phyloP scores from a whole-genome alignment of 1,140 invertebrate species.

The Hycleus cichorii region DNA sequence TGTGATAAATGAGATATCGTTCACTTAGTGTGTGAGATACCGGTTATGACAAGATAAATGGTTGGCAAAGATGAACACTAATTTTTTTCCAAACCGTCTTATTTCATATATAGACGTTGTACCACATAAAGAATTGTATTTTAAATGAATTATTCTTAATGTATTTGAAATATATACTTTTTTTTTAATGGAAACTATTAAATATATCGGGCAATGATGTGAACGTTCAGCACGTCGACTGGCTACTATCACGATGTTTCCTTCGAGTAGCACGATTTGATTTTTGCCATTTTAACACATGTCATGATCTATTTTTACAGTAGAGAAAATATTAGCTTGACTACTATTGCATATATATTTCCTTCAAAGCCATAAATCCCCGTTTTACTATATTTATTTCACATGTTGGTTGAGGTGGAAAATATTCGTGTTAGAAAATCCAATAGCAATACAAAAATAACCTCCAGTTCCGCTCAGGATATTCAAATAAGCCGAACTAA shows the following conservation, averaged over 20 bases:
- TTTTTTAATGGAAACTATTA: background rate
- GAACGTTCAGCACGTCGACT: slow-evolving; percentile 11
- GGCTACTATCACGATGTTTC: slow-evolving; percentile 18
- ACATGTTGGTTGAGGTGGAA: no score
- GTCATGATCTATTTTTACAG: slow-evolving; percentile 18
- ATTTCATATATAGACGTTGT: background rate
- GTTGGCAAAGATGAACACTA: slow-evolving; percentile 11
- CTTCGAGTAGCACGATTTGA: slow-evolving; percentile 14
- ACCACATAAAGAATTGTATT: background rate
- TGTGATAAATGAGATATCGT: slow-evolving; percentile 36
- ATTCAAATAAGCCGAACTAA: no score
- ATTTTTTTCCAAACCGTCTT: slow-evolving; percentile 17
- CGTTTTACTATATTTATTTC: no score
- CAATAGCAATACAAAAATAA: no score
- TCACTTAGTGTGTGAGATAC: slow-evolving; percentile 29
- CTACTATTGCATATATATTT: no score
- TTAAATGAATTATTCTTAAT: no score
- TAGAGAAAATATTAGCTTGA: no score
- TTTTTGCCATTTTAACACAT: slow-evolving; percentile 20
- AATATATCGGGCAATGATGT: slow-evolving; percentile 16
- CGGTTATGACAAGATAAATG: slow-evolving; percentile 36
- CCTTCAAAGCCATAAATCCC: no score
- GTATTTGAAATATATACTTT: no score
- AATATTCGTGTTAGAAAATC: no score
- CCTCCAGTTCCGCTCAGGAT: no score